Evolutionary conservation across 2,797 vertebrate species (phyloP).

Genomic region (Anguilla marmorata): DNA sequence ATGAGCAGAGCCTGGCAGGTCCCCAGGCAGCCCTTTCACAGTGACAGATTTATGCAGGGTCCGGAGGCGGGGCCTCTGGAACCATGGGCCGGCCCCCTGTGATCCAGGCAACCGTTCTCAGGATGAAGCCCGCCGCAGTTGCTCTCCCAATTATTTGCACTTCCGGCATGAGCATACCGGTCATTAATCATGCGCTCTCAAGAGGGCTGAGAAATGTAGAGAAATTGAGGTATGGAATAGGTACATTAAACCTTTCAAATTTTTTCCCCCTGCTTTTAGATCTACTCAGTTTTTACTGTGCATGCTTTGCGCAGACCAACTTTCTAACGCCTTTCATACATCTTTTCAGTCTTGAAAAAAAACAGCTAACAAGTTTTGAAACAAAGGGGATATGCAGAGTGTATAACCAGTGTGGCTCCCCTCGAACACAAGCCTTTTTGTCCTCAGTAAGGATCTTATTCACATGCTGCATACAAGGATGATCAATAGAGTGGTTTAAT

Average conservation of each 20-base stretch:
- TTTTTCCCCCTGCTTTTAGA: background rate
- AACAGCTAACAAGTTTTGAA: background rate
- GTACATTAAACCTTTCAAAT: background rate
- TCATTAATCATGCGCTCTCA: conserved; percentile 19
- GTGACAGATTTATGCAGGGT: background rate
- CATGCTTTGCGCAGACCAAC: background rate
- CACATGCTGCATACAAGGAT: background rate
- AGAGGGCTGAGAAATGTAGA: background rate
- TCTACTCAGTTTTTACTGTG: background rate
- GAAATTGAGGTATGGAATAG: conserved; percentile 27
- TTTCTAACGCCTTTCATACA: background rate
- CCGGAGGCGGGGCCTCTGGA: background rate
- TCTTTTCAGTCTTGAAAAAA: background rate
- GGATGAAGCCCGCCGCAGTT: background rate
- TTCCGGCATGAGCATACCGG: conserved; percentile 11
- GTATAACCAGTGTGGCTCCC: background rate
- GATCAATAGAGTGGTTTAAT: background rate
- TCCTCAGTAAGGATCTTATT: background rate
- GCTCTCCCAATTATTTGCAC: background rate
- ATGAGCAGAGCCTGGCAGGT: background rate
- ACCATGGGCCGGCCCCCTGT: background rate
- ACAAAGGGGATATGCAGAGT: background rate
- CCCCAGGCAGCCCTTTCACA: background rate
- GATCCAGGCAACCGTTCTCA: background rate
- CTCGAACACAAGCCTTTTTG: background rate